Percentiles rank a stretch among this genome's conserved stretches.
These are phyloP conservation scores for Tortricodes alternella DNA, from an alignment of 2,888 invertebrate genomes.

Conservation along the genomic window DNA sequence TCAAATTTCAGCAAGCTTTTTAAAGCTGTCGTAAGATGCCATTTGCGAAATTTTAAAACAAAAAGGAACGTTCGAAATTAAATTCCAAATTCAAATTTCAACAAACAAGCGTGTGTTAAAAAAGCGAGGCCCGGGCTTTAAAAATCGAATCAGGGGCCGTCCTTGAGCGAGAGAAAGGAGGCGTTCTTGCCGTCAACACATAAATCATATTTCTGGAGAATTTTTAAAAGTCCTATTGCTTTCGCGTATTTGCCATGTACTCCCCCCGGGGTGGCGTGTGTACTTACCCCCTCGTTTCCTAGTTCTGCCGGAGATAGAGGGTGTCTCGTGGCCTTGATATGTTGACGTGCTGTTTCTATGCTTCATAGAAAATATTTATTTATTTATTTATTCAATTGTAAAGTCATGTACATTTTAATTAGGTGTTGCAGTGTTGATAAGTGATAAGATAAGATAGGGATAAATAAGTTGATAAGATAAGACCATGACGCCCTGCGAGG, in stretches of 20 bases:
- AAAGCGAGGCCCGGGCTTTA: conserved; percentile 62
- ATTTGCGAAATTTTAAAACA: conserved; percentile 15
- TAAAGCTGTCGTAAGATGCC: background rate
- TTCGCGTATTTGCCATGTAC: conserved; percentile 84
- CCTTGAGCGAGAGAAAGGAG: conserved; percentile 73
- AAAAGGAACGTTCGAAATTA: background rate
- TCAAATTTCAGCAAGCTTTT: background rate
- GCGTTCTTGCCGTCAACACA: conserved; percentile 80
- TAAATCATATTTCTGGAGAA: conserved; percentile 83
- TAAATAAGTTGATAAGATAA: too few relatives aligned
- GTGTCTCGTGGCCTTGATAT: conserved; percentile 38
- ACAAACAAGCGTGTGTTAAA: conserved; percentile 31
- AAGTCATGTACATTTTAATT: too few relatives aligned
- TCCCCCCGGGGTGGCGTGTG: conserved; percentile 75
- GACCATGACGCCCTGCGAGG: too few relatives aligned
- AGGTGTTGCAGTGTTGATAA: too few relatives aligned
- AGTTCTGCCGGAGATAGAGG: conserved; percentile 59
- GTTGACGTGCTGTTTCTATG: too few relatives aligned
- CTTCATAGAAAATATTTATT: too few relatives aligned
- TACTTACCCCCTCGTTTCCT: conserved; percentile 82
- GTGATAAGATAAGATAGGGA: too few relatives aligned
- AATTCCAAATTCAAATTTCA: conserved; percentile 28
- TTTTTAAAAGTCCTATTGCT: conserved; percentile 84
- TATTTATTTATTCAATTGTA: too few relatives aligned
- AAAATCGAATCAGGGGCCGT: conserved; percentile 81